Conservation (phyloP, 2,888 invertebrate genomes). For the Macrosoma leucophasiata region DNA sequence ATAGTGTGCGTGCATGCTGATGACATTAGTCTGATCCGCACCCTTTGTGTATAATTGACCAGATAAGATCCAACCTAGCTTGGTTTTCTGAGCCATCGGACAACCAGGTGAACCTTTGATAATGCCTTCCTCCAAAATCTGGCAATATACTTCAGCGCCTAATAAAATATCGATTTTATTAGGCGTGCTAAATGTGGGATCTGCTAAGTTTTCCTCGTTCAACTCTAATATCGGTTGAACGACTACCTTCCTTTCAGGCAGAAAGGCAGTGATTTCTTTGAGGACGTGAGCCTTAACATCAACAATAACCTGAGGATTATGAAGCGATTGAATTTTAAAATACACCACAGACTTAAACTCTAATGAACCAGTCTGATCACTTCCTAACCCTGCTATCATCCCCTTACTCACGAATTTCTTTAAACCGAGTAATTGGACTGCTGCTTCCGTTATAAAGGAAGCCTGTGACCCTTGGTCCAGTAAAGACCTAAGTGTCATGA, state of each 20-base stretch:
- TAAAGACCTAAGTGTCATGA: constrained; percentile 5
- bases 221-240: no score
- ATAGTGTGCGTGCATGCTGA: constrained; percentile 9
- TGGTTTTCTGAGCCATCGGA: constrained; percentile 10
- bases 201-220: no score
- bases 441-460: constrained; percentile 14
- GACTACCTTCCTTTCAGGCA: no score
- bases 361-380: constrained; percentile 5
- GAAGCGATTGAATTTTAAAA: constrained; percentile 18
- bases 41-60: no score
- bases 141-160: constrained; percentile 14
- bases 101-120: constrained; percentile 2
- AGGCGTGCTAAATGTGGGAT: constrained; percentile 10
- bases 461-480: constrained; percentile 16
- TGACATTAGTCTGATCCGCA: no score
- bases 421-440: constrained; percentile 14
- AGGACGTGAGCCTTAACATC: constrained; percentile 10
- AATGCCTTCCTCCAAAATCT: constrained; percentile 11
- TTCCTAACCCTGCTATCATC: constrained; percentile 13
- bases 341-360: constrained; percentile 17
- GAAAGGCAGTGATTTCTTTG: constrained; percentile 9
- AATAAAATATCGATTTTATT: constrained; percentile 17
- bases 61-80: constrained; percentile 16
- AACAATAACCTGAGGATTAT: constrained; percentile 8
- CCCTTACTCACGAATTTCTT: constrained; percentile 7